These are phyloP conservation scores for Heliornis fulica DNA, from an alignment of 2,113 vertebrate species.

Conservation along the genomic window DNA sequence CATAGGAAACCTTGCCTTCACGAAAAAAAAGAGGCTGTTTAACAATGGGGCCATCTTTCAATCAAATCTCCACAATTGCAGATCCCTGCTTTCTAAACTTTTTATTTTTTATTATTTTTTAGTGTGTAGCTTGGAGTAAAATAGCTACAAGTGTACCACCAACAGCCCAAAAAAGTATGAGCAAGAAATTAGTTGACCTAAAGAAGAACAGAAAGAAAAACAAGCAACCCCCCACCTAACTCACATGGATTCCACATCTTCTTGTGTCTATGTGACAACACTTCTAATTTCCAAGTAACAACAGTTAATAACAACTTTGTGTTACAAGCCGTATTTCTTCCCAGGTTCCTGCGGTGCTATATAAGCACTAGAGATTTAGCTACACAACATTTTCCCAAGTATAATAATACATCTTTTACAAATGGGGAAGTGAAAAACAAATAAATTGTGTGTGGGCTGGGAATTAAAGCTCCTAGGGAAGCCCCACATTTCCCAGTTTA, in stretches of 20 bases:
- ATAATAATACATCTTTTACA: neutral
- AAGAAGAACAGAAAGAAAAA: neutral
- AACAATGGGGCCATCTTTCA: neutral
- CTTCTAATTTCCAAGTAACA: neutral
- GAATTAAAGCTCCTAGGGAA: conserved; percentile 11
- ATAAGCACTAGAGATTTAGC: neutral
- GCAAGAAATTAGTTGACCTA: neutral
- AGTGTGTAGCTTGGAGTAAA: neutral
- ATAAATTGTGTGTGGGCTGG: neutral
- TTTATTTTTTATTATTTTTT: neutral
- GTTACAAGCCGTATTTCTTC: neutral
- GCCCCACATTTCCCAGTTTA: neutral
- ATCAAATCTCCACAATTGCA: neutral
- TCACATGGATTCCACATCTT: neutral
- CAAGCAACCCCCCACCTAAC: neutral
- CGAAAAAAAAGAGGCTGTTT: neutral
- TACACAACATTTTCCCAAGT: neutral
- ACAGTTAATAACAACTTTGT: neutral
- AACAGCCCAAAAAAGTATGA: neutral
- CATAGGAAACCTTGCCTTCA: neutral
- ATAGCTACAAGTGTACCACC: neutral
- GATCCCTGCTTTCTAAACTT: neutral
- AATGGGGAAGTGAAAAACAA: neutral
- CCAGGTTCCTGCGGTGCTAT: neutral
- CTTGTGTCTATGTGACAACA: neutral